These are phyloP conservation scores for Shargacucullia verbasci DNA, from an alignment of 2,888 invertebrate genomes.

Conservation along the genomic window DNA sequence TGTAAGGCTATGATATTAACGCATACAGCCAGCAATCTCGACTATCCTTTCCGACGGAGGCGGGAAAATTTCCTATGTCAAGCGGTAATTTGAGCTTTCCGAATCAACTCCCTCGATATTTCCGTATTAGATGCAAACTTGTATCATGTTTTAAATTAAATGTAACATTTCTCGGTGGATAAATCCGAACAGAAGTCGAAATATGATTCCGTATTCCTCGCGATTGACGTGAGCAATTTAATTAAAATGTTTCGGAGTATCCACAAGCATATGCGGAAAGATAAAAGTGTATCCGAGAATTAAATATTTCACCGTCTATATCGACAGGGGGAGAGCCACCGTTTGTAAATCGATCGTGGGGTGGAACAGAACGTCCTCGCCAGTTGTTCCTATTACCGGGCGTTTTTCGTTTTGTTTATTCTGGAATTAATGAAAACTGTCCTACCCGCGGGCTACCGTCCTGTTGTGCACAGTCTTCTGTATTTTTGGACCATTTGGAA, in stretches of 20 bases:
- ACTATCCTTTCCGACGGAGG: constrained; percentile 12
- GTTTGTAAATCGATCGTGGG: constrained; percentile 74
- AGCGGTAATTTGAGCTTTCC: constrained; percentile 52
- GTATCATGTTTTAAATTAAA: constrained; percentile 28
- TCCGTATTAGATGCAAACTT: constrained; percentile 37
- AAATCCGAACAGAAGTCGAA: constrained; percentile 8
- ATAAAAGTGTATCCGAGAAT: constrained; percentile 63
- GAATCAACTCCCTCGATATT: constrained; percentile 44
- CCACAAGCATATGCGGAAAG: constrained; percentile 34
- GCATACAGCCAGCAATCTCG: constrained; percentile 22
- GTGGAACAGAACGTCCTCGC: constrained; percentile 57
- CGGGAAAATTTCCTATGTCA: constrained; percentile 42
- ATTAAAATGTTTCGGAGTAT: constrained; percentile 44
- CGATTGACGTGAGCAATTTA: constrained; percentile 28
- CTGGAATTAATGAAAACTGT: constrained; percentile 75
- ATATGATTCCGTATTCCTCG: constrained; percentile 1
- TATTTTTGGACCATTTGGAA: constrained; percentile 17
- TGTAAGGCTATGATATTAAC: constrained; percentile 32
- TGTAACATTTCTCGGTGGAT: constrained; percentile 12
- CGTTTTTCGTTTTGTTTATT: constrained; percentile 70
- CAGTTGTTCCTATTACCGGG: constrained; percentile 64
- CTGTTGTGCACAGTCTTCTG: constrained; percentile 17
- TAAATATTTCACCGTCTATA: constrained; percentile 71
- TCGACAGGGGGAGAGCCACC: constrained; percentile 51
- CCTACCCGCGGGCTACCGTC: constrained; percentile 39